phyloP scores from a whole-genome alignment of 2,113 vertebrate species.

The Scomber japonicus region DNA sequence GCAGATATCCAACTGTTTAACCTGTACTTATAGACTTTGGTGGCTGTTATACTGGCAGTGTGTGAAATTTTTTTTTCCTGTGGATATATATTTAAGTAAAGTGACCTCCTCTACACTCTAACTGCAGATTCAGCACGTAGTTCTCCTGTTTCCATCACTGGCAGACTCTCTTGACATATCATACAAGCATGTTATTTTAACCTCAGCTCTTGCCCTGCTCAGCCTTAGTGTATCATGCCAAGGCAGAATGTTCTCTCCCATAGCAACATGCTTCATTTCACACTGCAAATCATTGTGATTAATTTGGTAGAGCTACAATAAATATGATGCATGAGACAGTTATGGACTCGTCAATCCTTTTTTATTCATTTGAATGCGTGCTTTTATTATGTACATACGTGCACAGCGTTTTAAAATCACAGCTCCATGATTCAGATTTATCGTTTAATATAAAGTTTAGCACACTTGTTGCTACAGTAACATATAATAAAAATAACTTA shows the following conservation, averaged over 20 bases:
- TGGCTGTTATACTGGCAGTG: too few relatives aligned
- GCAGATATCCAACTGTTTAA: too few relatives aligned
- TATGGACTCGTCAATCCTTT: slow-evolving; percentile 19
- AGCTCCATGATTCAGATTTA: slow-evolving; percentile 37
- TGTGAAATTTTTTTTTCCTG: too few relatives aligned
- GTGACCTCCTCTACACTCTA: background rate
- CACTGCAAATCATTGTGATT: slow-evolving; percentile 47
- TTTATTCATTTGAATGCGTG: slow-evolving; percentile 59
- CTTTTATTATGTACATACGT: slow-evolving; percentile 30
- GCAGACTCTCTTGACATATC: background rate
- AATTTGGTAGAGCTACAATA: slow-evolving; percentile 45
- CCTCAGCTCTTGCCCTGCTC: background rate
- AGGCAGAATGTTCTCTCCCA: background rate
- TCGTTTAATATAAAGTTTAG: background rate
- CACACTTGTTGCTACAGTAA: background rate
- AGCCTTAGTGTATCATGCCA: background rate
- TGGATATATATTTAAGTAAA: background rate
- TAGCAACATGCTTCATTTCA: slow-evolving; percentile 49
- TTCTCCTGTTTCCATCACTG: background rate
- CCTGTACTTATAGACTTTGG: too few relatives aligned
- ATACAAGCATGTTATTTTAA: background rate
- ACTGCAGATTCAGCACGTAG: background rate
- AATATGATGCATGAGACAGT: slow-evolving; percentile 36
- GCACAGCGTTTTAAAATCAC: slow-evolving; percentile 24
- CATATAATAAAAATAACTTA: background rate